Conservation (phyloP, 1,140 invertebrate genomes). For the Papilio machaon region DNA sequence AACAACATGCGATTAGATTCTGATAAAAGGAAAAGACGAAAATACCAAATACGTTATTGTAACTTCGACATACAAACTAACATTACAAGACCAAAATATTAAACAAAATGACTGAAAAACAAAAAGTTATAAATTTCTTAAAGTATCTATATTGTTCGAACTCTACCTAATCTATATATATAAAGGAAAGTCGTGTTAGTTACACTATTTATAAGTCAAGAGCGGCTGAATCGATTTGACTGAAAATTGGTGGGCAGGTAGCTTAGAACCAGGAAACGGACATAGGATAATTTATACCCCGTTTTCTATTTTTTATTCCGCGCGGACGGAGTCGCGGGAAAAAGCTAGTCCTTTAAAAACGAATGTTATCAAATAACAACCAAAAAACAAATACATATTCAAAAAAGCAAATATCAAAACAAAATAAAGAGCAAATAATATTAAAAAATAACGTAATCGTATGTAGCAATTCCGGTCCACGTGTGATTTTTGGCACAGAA, state of each 20-base stretch:
- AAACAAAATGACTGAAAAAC: not conserved
- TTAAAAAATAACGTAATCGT: conserved; percentile 17
- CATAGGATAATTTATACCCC: too few relatives aligned
- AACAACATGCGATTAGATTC: conserved; percentile 9
- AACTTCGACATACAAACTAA: not conserved
- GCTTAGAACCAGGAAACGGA: too few relatives aligned
- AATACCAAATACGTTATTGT: not conserved
- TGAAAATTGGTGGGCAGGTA: too few relatives aligned
- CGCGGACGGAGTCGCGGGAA: too few relatives aligned
- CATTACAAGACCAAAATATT: not conserved
- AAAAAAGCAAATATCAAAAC: not conserved
- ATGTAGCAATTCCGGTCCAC: conserved; percentile 53
- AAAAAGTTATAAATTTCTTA: not conserved
- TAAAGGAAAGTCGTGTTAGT: too few relatives aligned
- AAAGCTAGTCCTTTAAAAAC: not conserved
- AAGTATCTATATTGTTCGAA: not conserved
- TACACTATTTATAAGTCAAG: too few relatives aligned
- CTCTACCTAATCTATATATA: not conserved
- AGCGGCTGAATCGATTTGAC: too few relatives aligned
- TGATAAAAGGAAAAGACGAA: not conserved
- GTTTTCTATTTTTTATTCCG: too few relatives aligned
- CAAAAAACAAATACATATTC: not conserved
- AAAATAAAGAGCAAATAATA: not conserved
- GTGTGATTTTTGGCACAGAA: conserved; percentile 69
- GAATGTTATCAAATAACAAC: not conserved